Conservation (phyloP, 2,888 invertebrate genomes). For the Himalopsyche kuldschensis region DNA sequence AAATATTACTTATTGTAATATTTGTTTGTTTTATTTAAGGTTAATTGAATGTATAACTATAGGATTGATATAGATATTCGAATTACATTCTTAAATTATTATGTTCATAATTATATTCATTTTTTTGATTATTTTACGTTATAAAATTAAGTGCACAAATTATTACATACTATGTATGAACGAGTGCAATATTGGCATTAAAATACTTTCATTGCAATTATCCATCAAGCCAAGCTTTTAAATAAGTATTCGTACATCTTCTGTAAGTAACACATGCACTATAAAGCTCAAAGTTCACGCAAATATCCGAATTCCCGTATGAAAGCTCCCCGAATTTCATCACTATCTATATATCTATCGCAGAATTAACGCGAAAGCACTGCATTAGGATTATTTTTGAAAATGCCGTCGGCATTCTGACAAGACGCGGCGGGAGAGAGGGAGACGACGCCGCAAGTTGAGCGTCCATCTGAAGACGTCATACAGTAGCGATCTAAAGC, state of each 20-base stretch:
- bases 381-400: background rate
- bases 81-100: too few relatives aligned
- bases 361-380: background rate
- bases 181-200: too few relatives aligned
- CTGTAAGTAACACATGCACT: background rate
- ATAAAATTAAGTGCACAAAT: too few relatives aligned
- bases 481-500: slow-evolving; percentile 13
- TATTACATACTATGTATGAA: too few relatives aligned
- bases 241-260: background rate
- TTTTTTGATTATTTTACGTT: too few relatives aligned
- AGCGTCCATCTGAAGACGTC: slow-evolving; percentile 18
- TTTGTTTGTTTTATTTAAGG: too few relatives aligned
- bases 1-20: too few relatives aligned
- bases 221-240: too few relatives aligned
- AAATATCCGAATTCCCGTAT: background rate
- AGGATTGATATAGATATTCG: too few relatives aligned
- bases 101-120: too few relatives aligned
- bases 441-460: background rate
- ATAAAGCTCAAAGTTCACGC: background rate
- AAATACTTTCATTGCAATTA: too few relatives aligned
- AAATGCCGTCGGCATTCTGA: background rate
- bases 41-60: too few relatives aligned
- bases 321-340: background rate
- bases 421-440: background rate
- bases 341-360: background rate